Evolutionary conservation across 2,888 invertebrate genomes (phyloP), one percentile per base, ranked within the genome.

Genomic region (Xestia xanthographa): DNA sequence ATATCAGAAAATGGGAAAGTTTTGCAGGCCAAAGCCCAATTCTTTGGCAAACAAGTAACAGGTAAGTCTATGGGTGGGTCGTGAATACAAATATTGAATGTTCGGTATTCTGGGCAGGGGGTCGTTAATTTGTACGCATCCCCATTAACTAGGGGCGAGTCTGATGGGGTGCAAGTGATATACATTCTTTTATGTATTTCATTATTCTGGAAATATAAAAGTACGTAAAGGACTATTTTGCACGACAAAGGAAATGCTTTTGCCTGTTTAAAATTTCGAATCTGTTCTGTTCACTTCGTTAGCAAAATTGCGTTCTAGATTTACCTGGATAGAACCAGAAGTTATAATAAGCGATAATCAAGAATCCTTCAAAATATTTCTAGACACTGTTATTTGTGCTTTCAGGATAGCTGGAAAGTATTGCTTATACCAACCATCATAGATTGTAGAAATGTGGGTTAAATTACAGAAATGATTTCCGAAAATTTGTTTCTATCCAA

Each of bases 41-140:
- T 72, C 75, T 81, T 80, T 72, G 60, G 66, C 68, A 75, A 87
- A 87, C 86, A 85, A 84, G 86, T 82, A 88, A 80, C 86, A 83
- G 87, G 87, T 88, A 85, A 82, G 66, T 79, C 66, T 66, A 74
- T 73, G 80, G 66, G 60, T 73, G 78, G 69, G 63, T 45, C 48
- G 66, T 75, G 77, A 82, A 88, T 84, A 83, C 66, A 69, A 82
- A 77, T 80, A 72, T 66, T 50, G 43, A 43, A 58, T 69, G 74
- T 75, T 79, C 56, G 50, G 69, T 78, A 76, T 81, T 83, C 77
- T 43, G 67, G 38, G 62, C 75, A 48, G 66, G 53, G 26, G 43
- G 2, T 14, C 43, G 66, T 79, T 87, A 81, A 84, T 86, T 88
- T 86, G 82, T 82, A 72, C 68, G 62, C 73, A 73, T 73, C 48